Base-by-base conservation (phyloP, 2,113 vertebrate species). In the Xiphophorus hellerii region DNA sequence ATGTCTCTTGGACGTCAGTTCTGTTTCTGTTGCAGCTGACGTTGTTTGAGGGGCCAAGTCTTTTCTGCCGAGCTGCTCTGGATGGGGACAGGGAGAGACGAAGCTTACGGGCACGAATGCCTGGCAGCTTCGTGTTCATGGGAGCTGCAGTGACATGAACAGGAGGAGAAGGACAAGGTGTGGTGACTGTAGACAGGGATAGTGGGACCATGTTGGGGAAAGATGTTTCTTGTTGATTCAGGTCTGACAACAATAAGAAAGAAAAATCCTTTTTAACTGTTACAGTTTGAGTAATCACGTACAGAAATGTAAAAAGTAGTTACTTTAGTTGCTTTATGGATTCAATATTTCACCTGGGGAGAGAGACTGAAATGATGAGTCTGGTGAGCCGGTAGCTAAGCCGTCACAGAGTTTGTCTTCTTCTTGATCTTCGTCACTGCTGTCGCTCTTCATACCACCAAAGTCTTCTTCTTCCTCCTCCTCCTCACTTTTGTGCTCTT, bases 111-210 rank as follows among this genome's bases (percentile, higher is more conserved):
- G 78, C 63, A 62, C 93, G 87, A 33, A 77, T 67, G 22, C 86
- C 87, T 0, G 83, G 83, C 0, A 2, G 69, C 77, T 79, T 93
- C 17, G 66, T 54, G 25, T 74, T 62, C 37, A 51, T 81, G 68
- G 85, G 29, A 51, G 82, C 71, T 51, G 37, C 62, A 70, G 65
- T 30, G 13, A 0, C 73, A 5, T 62, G 67, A 42, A 84, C 76
- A 44, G 93, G 93, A 63, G 95, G 94, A 12, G 87, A 92, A 27
- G 94, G 95, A 14, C 54, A 80, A 78, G 94, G 91, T 4, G 88
- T 85, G 37, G 92, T 88, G 42, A 90, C 92, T 3, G 93, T 90
- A 37, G 81, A 86, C 74, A 93, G 78, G 0, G 81, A 88, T 5
- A 83, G 0, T 28, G 51, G 83, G 75, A 84, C 66, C 29, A 83